Conservation (phyloP, 1,140 invertebrate species). For the Apis cerana region DNA sequence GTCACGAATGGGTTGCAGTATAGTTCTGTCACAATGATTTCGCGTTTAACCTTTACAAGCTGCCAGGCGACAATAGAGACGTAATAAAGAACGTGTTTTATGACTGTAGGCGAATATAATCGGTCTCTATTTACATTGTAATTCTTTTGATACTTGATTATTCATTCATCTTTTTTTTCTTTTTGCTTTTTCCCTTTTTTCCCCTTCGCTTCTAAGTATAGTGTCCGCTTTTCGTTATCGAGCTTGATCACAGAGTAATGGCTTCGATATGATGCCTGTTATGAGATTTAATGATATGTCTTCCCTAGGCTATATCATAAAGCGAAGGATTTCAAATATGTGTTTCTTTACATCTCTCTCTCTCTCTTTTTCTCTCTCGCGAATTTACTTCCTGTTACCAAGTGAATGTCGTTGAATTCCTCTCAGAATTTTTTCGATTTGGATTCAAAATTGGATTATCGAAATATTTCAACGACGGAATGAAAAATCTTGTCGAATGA, state of each 20-base stretch:
- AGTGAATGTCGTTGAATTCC: neutral
- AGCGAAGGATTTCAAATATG: neutral
- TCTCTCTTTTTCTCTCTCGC: neutral
- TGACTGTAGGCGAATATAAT: neutral
- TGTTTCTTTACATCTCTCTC: neutral
- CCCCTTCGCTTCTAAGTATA: neutral
- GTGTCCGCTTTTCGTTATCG: neutral
- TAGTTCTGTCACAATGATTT: conserved; percentile 2
- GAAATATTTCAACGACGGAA: no score
- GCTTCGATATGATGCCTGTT: no score
- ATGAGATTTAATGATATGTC: neutral
- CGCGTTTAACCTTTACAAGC: neutral
- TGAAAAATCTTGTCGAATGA: no score
- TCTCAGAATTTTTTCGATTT: no score
- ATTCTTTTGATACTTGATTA: neutral
- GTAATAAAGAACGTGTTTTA: conserved; percentile 8
- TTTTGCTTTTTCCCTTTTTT: neutral
- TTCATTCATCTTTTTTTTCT: neutral
- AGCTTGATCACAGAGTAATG: neutral
- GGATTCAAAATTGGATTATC: no score
- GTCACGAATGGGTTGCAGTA: neutral
- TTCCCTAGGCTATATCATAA: neutral
- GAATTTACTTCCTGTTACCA: neutral
- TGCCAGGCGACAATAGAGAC: neutral
- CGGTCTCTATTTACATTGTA: conserved; percentile 11